Percentiles rank a stretch among this genome's conserved stretches.
Evolutionary conservation across 2,797 vertebrate genomes (phyloP).

Genomic region (Petrocephalus schoutedeni): DNA sequence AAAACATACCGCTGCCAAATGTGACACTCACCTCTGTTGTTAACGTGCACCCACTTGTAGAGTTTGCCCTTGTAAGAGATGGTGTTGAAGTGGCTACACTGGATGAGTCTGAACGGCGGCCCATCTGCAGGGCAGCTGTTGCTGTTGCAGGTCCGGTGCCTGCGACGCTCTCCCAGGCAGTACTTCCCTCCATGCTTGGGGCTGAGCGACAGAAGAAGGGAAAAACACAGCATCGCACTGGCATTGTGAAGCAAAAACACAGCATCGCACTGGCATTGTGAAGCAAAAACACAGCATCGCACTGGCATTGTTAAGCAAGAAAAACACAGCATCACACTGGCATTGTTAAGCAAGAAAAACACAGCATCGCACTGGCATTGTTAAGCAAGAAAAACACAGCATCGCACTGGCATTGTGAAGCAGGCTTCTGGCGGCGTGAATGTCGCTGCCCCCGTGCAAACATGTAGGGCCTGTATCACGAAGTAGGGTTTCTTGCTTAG

Average conservation of each 20-base stretch:
- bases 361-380: neutral
- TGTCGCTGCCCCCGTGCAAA: neutral
- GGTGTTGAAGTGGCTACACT: conserved; percentile 83
- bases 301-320: too few species aligned
- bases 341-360: too few species aligned
- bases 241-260: neutral
- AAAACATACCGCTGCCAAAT: neutral
- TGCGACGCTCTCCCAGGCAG: conserved; percentile 80
- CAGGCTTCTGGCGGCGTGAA: too few species aligned
- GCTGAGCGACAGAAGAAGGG: conserved; percentile 49
- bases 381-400: too few species aligned
- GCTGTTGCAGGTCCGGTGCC: conserved; percentile 73
- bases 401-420: too few species aligned
- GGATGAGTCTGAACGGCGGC: conserved; percentile 77
- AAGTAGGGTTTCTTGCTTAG: too few species aligned
- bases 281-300: too few species aligned
- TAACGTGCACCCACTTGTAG: conserved; percentile 81
- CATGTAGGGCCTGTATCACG: too few species aligned
- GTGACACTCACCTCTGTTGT: conserved; percentile 68
- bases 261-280: too few species aligned
- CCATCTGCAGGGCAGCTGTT: conserved; percentile 55
- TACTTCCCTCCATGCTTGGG: conserved; percentile 80
- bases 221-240: neutral
- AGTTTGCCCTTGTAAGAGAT: conserved; percentile 79
- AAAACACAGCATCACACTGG: neutral